Conservation (phyloP, 1,140 invertebrate species). For the Caenorhabditis latens region DNA sequence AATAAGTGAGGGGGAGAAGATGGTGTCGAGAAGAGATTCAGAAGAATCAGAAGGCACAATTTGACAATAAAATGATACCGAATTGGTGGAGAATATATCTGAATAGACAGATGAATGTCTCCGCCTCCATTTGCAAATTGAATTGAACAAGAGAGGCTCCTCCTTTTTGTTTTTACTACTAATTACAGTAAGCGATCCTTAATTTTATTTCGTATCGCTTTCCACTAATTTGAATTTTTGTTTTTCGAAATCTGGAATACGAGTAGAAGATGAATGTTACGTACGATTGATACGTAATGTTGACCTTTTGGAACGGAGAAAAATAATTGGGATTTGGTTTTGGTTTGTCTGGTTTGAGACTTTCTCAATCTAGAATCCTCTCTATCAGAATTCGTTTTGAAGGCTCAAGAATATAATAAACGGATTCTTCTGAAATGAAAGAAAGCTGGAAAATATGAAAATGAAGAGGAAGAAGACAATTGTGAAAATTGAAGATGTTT, state of each 20-base stretch:
- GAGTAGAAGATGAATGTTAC: not conserved
- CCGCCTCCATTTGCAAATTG: slow-evolving; percentile 35
- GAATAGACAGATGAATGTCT: not conserved
- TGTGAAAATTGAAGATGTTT: slow-evolving; percentile 36
- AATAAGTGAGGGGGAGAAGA: not conserved
- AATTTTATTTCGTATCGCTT: slow-evolving; percentile 26
- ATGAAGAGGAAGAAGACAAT: not conserved
- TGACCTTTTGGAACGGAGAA: slow-evolving; percentile 31
- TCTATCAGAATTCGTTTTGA: too few species aligned
- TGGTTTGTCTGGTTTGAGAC: not conserved
- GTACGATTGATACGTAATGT: not conserved
- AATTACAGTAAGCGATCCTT: slow-evolving; percentile 42
- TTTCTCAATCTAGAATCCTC: too few species aligned
- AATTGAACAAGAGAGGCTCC: not conserved
- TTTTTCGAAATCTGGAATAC: not conserved
- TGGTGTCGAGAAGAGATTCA: not conserved
- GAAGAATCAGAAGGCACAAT: slow-evolving; percentile 39
- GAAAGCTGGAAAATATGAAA: not conserved
- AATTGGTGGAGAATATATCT: not conserved
- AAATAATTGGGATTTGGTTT: not conserved
- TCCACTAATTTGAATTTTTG: slow-evolving; percentile 37
- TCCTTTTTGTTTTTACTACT: slow-evolving; percentile 16
- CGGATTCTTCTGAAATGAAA: not conserved
- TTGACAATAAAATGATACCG: not conserved
- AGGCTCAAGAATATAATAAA: not conserved